A percentile compares a stretch with the other conserved stretches of the same genome.
Conservation (phyloP, 2,113 vertebrate species). For the Ascaphus truei region DNA sequence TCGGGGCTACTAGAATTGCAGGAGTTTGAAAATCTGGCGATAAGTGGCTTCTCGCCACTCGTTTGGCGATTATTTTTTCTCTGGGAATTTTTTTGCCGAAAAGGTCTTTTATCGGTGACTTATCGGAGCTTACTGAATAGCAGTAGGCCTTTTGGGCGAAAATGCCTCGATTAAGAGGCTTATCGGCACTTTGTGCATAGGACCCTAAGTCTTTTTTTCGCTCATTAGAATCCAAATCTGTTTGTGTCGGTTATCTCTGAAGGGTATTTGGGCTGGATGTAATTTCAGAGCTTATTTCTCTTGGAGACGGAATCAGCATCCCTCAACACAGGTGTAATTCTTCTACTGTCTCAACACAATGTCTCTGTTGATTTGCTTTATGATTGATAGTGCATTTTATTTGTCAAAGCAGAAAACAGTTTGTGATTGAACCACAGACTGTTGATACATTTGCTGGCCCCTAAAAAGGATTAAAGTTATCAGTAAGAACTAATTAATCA, state of each 20-base stretch:
- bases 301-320: slow-evolving; percentile 28
- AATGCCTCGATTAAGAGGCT: too few species aligned
- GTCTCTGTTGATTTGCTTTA: slow-evolving; percentile 37
- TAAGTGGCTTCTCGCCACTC: too few species aligned
- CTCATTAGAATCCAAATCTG: slow-evolving; percentile 8
- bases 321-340: slow-evolving; percentile 22
- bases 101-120: too few species aligned
- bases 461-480: slow-evolving; percentile 37
- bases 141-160: too few species aligned
- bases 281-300: slow-evolving; percentile 29
- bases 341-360: slow-evolving; percentile 35
- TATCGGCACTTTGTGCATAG: too few species aligned
- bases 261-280: neutral
- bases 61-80: too few species aligned
- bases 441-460: slow-evolving; percentile 36
- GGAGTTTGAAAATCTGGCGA: too few species aligned
- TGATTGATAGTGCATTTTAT: slow-evolving; percentile 38
- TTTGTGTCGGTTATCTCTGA: neutral
- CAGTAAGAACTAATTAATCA: slow-evolving; percentile 33
- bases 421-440: slow-evolving; percentile 34
- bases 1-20: too few species aligned
- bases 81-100: too few species aligned
- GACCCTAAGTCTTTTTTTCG: neutral
- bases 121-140: too few species aligned
- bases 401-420: slow-evolving; percentile 37